Evolutionary conservation across 2,888 invertebrate species (phyloP).

Genomic region (Thecocarcelia acutangulata): DNA sequence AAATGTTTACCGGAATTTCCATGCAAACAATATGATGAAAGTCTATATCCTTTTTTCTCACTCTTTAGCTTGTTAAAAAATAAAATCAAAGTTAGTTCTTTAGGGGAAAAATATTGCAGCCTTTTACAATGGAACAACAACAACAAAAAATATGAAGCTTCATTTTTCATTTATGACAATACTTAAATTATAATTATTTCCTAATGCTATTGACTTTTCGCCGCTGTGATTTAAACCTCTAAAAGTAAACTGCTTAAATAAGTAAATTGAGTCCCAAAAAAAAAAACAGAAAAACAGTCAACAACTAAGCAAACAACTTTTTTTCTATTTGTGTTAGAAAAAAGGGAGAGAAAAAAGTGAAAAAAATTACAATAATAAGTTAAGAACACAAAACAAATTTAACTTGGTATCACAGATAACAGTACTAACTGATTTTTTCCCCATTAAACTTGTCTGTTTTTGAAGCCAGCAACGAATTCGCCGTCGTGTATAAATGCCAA

Average conservation of each 20-base stretch:
- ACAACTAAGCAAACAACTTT: slow-evolving; percentile 36
- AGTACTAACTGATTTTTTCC: slow-evolving; percentile 51
- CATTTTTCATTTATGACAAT: not conserved
- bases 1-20: too few species aligned
- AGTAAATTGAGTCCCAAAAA: slow-evolving; percentile 10
- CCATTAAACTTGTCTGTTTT: slow-evolving; percentile 54
- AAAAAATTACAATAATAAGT: slow-evolving; percentile 50
- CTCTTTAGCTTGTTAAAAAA: too few species aligned
- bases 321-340: slow-evolving; percentile 14
- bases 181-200: slow-evolving; percentile 26
- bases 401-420: slow-evolving; percentile 55
- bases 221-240: not conserved
- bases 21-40: too few species aligned
- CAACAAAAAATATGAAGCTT: not conserved
- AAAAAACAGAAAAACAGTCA: not conserved
- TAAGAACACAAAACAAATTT: slow-evolving; percentile 60
- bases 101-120: too few species aligned
- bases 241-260: slow-evolving; percentile 12
- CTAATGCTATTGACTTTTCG: slow-evolving; percentile 4
- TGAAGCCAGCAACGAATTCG: slow-evolving; percentile 34
- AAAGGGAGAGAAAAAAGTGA: not conserved
- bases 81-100: too few species aligned
- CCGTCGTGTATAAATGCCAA: slow-evolving; percentile 41
- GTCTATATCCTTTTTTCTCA: too few species aligned
- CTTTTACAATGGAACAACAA: too few species aligned